Conservation (phyloP, 2,113 vertebrate genomes). For the Prionailurus bengalensis region DNA sequence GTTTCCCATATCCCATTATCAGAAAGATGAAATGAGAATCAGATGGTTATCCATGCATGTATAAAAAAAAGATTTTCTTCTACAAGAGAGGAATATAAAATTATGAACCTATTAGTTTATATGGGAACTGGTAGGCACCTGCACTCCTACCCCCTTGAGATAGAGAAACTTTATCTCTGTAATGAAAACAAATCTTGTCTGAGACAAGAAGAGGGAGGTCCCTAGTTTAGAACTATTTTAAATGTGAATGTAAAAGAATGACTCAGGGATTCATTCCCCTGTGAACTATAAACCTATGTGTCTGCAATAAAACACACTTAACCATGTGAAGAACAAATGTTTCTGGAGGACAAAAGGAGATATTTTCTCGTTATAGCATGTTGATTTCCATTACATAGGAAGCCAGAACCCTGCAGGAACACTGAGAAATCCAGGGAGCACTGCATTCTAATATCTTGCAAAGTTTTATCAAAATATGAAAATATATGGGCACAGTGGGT, state of each 20-base stretch:
- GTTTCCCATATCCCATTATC: background rate
- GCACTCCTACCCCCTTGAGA: accelerated
- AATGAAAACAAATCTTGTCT: background rate
- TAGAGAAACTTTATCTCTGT: background rate
- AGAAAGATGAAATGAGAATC: background rate
- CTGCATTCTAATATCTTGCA: background rate
- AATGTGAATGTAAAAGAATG: background rate
- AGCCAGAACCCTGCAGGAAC: background rate
- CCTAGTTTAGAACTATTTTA: background rate
- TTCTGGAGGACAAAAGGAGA: background rate
- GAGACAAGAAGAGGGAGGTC: background rate
- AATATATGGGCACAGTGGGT: background rate
- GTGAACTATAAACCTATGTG: background rate
- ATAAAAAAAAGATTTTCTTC: background rate
- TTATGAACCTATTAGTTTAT: background rate
- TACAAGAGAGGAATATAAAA: background rate
- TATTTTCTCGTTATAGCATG: background rate
- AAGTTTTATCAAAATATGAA: background rate
- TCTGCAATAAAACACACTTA: background rate
- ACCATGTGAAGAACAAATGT: background rate
- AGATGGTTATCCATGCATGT: background rate
- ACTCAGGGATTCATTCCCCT: background rate
- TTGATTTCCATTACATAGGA: background rate
- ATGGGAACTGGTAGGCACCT: background rate
- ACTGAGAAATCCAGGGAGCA: background rate